Evolutionary conservation across 1,140 invertebrate species (phyloP), one percentile per base, ranked within the genome.

Genomic region (Heliconius congener): DNA sequence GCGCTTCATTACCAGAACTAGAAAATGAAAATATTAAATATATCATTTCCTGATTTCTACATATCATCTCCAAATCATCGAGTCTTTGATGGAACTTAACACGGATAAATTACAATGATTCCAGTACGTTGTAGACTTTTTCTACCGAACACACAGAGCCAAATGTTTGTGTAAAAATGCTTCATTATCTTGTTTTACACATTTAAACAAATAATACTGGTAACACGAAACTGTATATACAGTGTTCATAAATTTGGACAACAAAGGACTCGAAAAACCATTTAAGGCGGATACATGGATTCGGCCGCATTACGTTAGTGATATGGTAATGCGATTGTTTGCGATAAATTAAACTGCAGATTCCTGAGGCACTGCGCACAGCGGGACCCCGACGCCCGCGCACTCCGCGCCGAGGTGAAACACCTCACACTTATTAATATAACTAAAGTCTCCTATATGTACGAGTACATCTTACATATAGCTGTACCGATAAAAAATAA

Each of bases 281-380:
- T 93, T 94, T 93, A 94, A 93, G 91, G 91, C 81, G 83, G 84
- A 91, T 86, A 89, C 84, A 83, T 87, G 87, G 86, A 89, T 93
- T 86, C 88, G 84, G 86, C 87, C 85, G 88, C 89, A 88, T 93
- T 91, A 91, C 87, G 87, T 91, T 92, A 90, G 90, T 90, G 90
- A 91, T 94, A 94, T 94, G 93, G 90, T 94, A 94, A 94, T 94
- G 90, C 93, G 91, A 93, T 93, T 93, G 91, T 93, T 92, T 88
- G 88, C 91, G 88, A 94, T 94, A 93, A 93, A 93, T 94, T 92
- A 94, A 92, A 89, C 85, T 84, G 85, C 83, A 83, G 84, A 87
- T 85, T 83, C 87, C 84, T 81, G 85, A 85, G 82, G 83, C 84
- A 77, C 79, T 77, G 81, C 84, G 81, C 91, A 71, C 92, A 90